Evolutionary conservation across 2,888 invertebrate species (phyloP), one percentile per base, ranked within the genome.

Genomic region (Apoda limacodes): DNA sequence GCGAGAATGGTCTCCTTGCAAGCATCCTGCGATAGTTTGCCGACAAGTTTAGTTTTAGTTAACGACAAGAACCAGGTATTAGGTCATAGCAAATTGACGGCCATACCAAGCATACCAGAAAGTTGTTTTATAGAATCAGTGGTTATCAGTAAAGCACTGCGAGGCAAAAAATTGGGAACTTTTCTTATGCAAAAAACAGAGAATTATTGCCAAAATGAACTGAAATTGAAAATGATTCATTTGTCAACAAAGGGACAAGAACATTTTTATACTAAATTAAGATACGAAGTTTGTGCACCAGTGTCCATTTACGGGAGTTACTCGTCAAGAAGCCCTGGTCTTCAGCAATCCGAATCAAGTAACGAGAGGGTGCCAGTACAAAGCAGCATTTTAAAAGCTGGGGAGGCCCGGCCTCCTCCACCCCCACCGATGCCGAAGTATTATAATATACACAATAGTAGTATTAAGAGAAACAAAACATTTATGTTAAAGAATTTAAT

Each of bases 101-200:
- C 84, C 28, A 87, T 93, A 53, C 88, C 89, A 2, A 84, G 84
- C 48, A 84, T 88, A 47, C 83, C 78, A 39, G 82, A 87, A 39
- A 87, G 88, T 41, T 91, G 92, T 65, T 90, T 91, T 55, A 78
- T 93, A 32, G 92, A 93, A 78, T 88, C 92, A 22, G 92, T 93
- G 44, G 88, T 93, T 9, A 92, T 93, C 52, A 84, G 84, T 43
- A 86, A 84, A 61, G 66, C 71, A 10, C 82, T 86, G 51, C 83
- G 93, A 43, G 90, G 91, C 7, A 85, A 86, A 64, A 92, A 90
- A 45, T 82, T 90, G 41, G 93, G 93, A 11, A 88, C 88, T 48
- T 82, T 84, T 52, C 72, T 93, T 21, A 88, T 93, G 88, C 82
- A 71, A 35, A 83, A 86, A 55, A 84, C 87, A 5, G 93, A 93